Percentiles rank a stretch among this genome's conserved stretches.
phyloP scores from a whole-genome alignment of 2,797 vertebrate genomes.

The Pristis pectinata region DNA sequence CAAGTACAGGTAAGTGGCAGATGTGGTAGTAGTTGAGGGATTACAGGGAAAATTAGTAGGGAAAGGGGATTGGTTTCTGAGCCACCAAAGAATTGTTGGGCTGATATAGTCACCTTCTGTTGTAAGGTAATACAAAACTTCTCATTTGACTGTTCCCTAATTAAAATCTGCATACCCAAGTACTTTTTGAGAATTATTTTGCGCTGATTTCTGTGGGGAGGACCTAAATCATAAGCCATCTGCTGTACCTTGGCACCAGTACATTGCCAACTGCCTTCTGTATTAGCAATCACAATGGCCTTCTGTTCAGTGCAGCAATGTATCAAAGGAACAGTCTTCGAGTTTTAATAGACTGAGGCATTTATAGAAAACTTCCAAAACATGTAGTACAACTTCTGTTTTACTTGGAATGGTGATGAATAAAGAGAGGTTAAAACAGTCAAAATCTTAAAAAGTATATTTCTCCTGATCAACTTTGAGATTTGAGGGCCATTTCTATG shows the following conservation, averaged over 20 bases:
- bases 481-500: neutral
- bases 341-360: neutral
- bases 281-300: neutral
- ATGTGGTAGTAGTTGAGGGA: too few species aligned
- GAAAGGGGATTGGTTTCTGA: too few species aligned
- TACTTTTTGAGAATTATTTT: neutral
- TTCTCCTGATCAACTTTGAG: neutral
- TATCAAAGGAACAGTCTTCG: neutral
- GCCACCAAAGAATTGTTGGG: too few species aligned
- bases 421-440: neutral
- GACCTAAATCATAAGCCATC: neutral
- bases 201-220: slow-evolving; percentile 12
- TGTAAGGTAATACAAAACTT: neutral
- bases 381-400: neutral
- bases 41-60: too few species aligned
- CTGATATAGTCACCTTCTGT: too few species aligned
- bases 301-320: neutral
- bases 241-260: slow-evolving; percentile 8
- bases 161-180: neutral
- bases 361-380: neutral
- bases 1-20: too few species aligned
- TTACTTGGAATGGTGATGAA: neutral
- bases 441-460: neutral
- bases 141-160: neutral
- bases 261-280: neutral